These are phyloP conservation scores for Cervus canadensis DNA, from an alignment of 2,113 vertebrate species.

Conservation along the genomic window DNA sequence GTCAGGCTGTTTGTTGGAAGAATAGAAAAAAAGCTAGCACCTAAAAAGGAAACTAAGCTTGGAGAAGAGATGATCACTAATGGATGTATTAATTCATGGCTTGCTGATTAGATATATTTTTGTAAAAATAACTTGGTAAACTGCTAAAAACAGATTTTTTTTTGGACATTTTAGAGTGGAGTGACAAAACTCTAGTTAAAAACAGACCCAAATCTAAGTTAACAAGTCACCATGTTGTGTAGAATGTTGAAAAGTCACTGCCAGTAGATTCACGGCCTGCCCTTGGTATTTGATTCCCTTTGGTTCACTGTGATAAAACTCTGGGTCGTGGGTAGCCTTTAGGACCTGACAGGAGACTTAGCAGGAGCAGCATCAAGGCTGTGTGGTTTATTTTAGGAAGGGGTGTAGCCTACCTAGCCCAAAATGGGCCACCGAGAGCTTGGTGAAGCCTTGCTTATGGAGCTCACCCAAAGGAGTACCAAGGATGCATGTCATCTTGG, in stretches of 20 bases:
- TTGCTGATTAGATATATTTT: not conserved
- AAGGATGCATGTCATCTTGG: not conserved
- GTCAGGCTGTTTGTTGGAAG: not conserved
- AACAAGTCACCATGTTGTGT: conserved; percentile 69
- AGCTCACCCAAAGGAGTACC: not conserved
- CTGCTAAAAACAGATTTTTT: conserved; percentile 75
- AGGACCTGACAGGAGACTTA: conserved; percentile 66
- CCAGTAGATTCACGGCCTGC: conserved; percentile 74
- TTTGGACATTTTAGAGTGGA: conserved; percentile 77
- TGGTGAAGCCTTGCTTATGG: not conserved
- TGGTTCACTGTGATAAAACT: conserved; percentile 75
- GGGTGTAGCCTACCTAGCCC: not conserved
- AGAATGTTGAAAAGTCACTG: conserved; percentile 74
- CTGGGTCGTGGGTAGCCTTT: conserved; percentile 61
- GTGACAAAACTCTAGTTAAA: conserved; percentile 75
- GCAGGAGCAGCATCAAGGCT: not conserved
- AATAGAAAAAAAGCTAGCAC: not conserved
- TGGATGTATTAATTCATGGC: not conserved
- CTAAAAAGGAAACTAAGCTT: not conserved
- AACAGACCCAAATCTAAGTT: conserved; percentile 71
- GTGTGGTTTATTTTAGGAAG: conserved; percentile 48
- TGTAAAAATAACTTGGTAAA: conserved; percentile 76
- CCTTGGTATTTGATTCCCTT: conserved; percentile 71
- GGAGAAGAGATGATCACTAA: not conserved
- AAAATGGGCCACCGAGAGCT: not conserved